Evolutionary conservation across 2,888 invertebrate genomes (phyloP).

Genomic region (Apocheima hispidaria): DNA sequence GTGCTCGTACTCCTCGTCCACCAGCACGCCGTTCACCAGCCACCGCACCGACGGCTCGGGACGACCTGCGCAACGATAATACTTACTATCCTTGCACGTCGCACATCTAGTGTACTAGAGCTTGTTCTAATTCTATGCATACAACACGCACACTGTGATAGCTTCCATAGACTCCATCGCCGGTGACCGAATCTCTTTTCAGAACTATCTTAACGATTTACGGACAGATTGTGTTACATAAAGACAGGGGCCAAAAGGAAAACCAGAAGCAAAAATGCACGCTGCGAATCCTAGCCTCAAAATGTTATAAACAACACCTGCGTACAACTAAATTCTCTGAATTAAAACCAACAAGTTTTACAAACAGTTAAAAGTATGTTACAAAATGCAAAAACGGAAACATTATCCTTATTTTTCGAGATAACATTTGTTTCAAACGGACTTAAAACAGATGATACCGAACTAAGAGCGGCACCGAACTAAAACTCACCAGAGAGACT

Average conservation of each 20-base stretch:
- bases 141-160: too few relatives aligned
- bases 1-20: slow-evolving; percentile 93
- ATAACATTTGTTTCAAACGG: slow-evolving; percentile 5
- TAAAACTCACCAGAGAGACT: neutral
- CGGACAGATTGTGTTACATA: too few relatives aligned
- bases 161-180: too few relatives aligned
- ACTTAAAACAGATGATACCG: slow-evolving; percentile 16
- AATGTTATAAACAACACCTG: neutral
- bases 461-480: slow-evolving; percentile 3
- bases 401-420: slow-evolving; percentile 18
- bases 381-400: slow-evolving; percentile 1
- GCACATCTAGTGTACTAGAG: too few relatives aligned
- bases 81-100: neutral
- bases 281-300: neutral
- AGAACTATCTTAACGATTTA: too few relatives aligned
- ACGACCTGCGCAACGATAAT: slow-evolving; percentile 83
- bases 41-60: slow-evolving; percentile 94
- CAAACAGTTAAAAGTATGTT: slow-evolving; percentile 2
- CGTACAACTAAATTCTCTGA: neutral
- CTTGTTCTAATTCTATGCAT: too few relatives aligned
- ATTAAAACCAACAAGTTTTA: slow-evolving; percentile 17
- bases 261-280: neutral
- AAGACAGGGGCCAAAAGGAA: neutral
- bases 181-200: too few relatives aligned
- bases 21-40: slow-evolving; percentile 92